phyloP scores from a whole-genome alignment of 2,797 vertebrate genomes.

The Syngnathus rostellatus region DNA sequence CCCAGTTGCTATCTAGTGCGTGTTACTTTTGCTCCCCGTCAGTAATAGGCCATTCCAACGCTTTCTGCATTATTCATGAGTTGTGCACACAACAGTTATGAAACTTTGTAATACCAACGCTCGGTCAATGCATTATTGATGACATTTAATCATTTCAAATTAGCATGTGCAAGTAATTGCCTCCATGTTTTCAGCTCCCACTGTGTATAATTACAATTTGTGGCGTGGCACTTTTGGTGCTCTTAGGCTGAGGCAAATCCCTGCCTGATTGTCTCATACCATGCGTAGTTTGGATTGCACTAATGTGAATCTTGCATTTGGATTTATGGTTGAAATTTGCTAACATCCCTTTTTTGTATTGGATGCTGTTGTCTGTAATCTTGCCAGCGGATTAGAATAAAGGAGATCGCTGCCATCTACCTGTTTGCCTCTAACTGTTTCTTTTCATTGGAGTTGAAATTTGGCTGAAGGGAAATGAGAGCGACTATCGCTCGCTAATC shows the following conservation, averaged over 20 bases:
- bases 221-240: slow-evolving; percentile 53
- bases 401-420: slow-evolving; percentile 28
- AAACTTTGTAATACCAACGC: slow-evolving; percentile 41
- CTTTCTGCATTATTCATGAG: slow-evolving; percentile 38
- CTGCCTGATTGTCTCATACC: slow-evolving; percentile 6
- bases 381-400: too few species aligned
- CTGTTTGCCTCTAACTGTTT: slow-evolving; percentile 36
- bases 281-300: background rate
- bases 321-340: too few species aligned
- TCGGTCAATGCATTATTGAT: slow-evolving; percentile 68
- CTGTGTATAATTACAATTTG: slow-evolving; percentile 41
- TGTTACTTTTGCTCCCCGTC: slow-evolving; percentile 11
- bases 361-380: too few species aligned
- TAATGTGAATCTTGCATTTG: background rate
- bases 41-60: slow-evolving; percentile 5
- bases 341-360: too few species aligned
- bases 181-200: slow-evolving; percentile 43
- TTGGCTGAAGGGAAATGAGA: slow-evolving; percentile 53
- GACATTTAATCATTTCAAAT: slow-evolving; percentile 58
- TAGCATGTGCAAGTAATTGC: slow-evolving; percentile 46
- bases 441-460: slow-evolving; percentile 43
- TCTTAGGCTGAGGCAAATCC: slow-evolving; percentile 42
- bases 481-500: slow-evolving; percentile 47
- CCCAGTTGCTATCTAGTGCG: background rate
- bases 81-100: slow-evolving; percentile 40